Conservation (phyloP, 2,888 invertebrate species). For the Lasioglossum malachurum region DNA sequence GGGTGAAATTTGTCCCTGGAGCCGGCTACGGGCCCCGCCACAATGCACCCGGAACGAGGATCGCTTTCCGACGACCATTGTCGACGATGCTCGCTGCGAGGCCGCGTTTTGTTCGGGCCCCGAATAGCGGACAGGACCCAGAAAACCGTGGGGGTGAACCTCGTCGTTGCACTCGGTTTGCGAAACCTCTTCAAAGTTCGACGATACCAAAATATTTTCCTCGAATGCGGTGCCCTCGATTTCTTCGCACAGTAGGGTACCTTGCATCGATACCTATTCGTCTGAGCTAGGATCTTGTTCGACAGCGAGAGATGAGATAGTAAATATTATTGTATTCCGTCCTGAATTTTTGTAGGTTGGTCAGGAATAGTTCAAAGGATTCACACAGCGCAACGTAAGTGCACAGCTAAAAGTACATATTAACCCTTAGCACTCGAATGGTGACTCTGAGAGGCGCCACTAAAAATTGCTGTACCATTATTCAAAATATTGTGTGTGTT, state of each 20-base stretch:
- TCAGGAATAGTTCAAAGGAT: too few species aligned
- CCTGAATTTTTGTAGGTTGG: too few species aligned
- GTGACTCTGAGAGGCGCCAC: too few species aligned
- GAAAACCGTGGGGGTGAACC: conserved; percentile 19
- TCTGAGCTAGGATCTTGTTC: background rate
- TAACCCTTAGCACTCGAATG: too few species aligned
- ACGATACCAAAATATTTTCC: conserved; percentile 65
- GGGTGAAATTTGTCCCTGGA: conserved; percentile 80
- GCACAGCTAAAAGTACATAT: too few species aligned
- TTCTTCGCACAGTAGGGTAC: background rate
- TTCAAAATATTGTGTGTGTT: too few species aligned
- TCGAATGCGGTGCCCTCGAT: conserved; percentile 27
- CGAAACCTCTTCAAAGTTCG: conserved; percentile 54
- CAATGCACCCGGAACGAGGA: conserved; percentile 58
- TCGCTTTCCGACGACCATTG: conserved; percentile 62
- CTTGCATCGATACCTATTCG: background rate
- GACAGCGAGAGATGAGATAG: too few species aligned
- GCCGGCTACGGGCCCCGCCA: conserved; percentile 33
- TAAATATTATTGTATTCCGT: too few species aligned
- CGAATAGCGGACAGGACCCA: conserved; percentile 9
- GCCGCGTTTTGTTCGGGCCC: conserved; percentile 46
- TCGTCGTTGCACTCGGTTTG: conserved; percentile 9
- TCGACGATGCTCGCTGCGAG: conserved; percentile 27
- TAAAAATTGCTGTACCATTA: too few species aligned
- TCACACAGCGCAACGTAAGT: too few species aligned